Base-by-base conservation (phyloP, 2,113 vertebrate genomes). In the Thomomys bottae region DNA sequence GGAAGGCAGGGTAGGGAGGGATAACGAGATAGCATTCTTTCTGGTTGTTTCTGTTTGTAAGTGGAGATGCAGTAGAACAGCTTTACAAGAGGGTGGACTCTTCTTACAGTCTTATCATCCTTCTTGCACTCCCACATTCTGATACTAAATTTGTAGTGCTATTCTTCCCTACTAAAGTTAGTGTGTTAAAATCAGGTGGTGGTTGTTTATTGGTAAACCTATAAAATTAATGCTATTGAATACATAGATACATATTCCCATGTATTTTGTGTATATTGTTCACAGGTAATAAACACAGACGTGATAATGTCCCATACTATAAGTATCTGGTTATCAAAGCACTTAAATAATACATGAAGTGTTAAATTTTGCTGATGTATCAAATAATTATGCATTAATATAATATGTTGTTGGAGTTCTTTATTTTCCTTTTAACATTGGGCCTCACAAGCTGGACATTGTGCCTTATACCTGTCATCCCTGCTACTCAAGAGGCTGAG, bases 161-260 rank as follows among this genome's bases (percentile, higher is more conserved):
- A 49, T 5, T 28, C 75, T 90, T 91, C 86, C 28, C 38, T 68
- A 81, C 36, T 76, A 45, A 80, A 87, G n/a, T 80, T 83, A 95
- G 59, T 14, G 72, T 86, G 93, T 94, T 95, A 95, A 94, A 95
- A 92, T 94, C 87, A 70, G 84, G 84, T 2, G 40, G 0, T 14
- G 40, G 10, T n/a, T 87, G 45, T 28, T 63, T 24, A 57, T 10
- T 89, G 87, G 49, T 95, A 78, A 96, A 90, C 61, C 91, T 87
- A 76, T 77, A 34, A 67, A 38, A 96, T 96, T 96, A 96, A 93
- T 94, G 96, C 88, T 61, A 89, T 64, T 36, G 78, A 85, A 96
- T 93, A 91, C 94, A 93, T 89, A 83, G 94, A 95, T 26, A 91
- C 82, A 87, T 94, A 94, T 87, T 61, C 24, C 49, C 49, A 54